Evolutionary conservation across 2,113 vertebrate species (phyloP), one percentile per base, ranked within the genome.

Genomic region (Elanoides forficatus): DNA sequence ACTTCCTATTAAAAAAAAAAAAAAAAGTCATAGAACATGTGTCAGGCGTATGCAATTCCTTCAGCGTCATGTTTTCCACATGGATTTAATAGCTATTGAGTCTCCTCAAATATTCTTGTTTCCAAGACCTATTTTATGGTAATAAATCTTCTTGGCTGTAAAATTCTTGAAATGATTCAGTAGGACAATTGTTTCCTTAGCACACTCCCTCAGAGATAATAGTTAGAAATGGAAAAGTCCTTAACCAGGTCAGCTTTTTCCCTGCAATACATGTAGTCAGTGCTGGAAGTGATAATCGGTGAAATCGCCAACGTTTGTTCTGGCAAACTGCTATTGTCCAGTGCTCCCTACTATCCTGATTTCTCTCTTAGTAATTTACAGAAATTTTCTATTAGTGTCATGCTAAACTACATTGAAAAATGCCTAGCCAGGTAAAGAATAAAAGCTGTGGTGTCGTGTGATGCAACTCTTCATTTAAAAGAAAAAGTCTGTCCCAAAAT

Each of bases 81-180:
- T 70, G 91, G 84, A 86, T 95, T 96, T 95, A 97, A 97, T 88
- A 95, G 92, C 74, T 95, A 38, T 88, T 95, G 93, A 96, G 40
- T 92, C 78, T 96, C 58, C 53, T 92, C 92, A 96, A 43, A 50
- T 76, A 90, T 45, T 84, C 91, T 83, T 76, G 45, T 82, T 93
- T 97, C 96, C 93, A 96, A 86, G 90, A 86, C 75, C 90, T 94
- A 30, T 88, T 96, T 86, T 52, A 90, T 70, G 70, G 71, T 80
- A 81, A 88, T 97, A 97, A 97, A 93, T 96, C 85, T 62, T 94
- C 71, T 52, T 55, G 55, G 67, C 97, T 94, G 71, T 93, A 86
- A 97, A 97, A 95, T 96, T 96, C 85, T 80, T 96, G 85, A 94
- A 63, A 86, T 94, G 88, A 90, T 96, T 97, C 92, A 95, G 81